Percentiles rank a stretch among this genome's conserved stretches.
Conservation (phyloP, 2,113 vertebrate genomes). For the Rostratula benghalensis region DNA sequence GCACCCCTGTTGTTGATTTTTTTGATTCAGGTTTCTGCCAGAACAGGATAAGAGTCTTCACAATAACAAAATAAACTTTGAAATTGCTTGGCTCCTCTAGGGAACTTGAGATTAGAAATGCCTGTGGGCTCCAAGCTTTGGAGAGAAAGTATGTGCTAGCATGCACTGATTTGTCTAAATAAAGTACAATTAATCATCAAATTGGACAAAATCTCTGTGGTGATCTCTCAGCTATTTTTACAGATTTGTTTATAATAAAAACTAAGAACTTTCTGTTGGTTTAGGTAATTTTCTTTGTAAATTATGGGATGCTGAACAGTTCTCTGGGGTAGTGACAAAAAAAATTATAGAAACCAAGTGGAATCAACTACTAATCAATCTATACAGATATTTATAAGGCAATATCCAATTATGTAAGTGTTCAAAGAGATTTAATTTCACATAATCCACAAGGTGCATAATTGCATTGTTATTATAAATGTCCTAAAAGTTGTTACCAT, state of each 20-base stretch:
- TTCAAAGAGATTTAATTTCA: conserved; percentile 9
- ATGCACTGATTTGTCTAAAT: conserved; percentile 31
- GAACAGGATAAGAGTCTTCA: conserved; percentile 41
- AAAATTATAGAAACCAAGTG: neutral
- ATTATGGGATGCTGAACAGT: neutral
- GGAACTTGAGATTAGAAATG: conserved; percentile 39
- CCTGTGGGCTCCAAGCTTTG: conserved; percentile 11
- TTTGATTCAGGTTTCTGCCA: conserved; percentile 25
- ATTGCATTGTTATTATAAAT: conserved; percentile 29
- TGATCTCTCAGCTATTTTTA: conserved; percentile 6
- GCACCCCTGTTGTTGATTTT: neutral
- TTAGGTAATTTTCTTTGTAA: neutral
- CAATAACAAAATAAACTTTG: conserved; percentile 54
- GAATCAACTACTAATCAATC: neutral
- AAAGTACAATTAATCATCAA: conserved; percentile 22
- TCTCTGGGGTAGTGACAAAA: neutral
- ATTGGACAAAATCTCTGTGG: conserved; percentile 13
- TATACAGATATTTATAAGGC: neutral
- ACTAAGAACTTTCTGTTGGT: neutral
- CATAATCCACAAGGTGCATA: conserved; percentile 31
- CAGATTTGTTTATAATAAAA: neutral
- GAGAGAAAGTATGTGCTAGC: conserved; percentile 11
- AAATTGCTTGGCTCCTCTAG: conserved; percentile 37
- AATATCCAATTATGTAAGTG: neutral
- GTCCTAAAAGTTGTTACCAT: neutral